Conservation (phyloP, 2,797 vertebrate genomes). For the Triplophysa bombifrons region DNA sequence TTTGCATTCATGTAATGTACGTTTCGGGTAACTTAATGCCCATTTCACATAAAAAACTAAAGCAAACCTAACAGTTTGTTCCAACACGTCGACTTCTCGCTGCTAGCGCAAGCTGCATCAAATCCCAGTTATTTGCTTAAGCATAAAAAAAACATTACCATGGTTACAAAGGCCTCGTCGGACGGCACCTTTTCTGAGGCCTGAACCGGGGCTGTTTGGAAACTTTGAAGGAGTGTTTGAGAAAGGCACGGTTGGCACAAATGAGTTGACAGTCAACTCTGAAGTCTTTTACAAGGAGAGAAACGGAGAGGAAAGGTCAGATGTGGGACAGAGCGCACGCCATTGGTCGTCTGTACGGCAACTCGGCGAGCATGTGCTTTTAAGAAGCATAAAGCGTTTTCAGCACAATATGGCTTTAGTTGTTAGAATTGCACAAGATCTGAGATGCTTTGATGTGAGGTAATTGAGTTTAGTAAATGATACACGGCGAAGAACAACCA, state of each 20-base stretch:
- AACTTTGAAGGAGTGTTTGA: conserved; percentile 16
- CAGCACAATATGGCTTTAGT: conserved; percentile 80
- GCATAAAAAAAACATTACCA: conserved; percentile 49
- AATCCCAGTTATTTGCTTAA: conserved; percentile 48
- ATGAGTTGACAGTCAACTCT: conserved; percentile 43
- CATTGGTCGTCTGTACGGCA: conserved; percentile 53
- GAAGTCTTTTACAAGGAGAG: conserved; percentile 35
- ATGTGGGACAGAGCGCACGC: conserved; percentile 56
- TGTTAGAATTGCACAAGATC: conserved; percentile 74
- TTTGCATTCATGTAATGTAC: no score
- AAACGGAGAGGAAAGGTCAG: conserved; percentile 62
- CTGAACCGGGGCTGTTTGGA: conserved; percentile 11
- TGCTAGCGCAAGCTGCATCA: not conserved
- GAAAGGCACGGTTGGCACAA: conserved; percentile 28
- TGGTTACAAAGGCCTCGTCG: conserved; percentile 56
- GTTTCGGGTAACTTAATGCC: not conserved
- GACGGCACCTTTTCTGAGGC: conserved; percentile 36
- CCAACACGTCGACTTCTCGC: not conserved
- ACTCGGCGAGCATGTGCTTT: conserved; percentile 72
- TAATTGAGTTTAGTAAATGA: conserved; percentile 83
- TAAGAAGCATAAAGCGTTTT: conserved; percentile 73
- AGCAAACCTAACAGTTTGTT: not conserved
- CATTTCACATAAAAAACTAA: not conserved
- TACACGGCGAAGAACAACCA: conserved; percentile 66
- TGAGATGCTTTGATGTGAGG: conserved; percentile 80